A percentile compares a stretch with the other conserved stretches of the same genome.
These are phyloP conservation scores for Fabriciana adippe DNA, from an alignment of 2,888 invertebrate genomes.

Conservation along the genomic window DNA sequence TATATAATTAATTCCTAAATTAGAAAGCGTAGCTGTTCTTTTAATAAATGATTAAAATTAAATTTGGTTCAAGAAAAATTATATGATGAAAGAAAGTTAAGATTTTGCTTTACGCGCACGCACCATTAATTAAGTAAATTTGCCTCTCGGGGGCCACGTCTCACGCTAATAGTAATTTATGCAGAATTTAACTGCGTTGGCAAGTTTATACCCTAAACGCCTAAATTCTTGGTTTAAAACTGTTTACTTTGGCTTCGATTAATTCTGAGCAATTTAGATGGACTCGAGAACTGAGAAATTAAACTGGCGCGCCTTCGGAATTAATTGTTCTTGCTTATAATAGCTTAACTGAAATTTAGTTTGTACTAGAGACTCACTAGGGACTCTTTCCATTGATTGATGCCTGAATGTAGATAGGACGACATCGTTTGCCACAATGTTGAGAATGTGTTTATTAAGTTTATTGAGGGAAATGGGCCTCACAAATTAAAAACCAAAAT, in stretches of 20 bases:
- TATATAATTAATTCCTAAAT: slow-evolving; percentile 2
- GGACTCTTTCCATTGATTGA: too few species aligned
- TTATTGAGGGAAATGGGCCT: too few species aligned
- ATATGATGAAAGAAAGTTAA: slow-evolving; percentile 18
- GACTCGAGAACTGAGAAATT: slow-evolving; percentile 21
- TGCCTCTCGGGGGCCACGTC: slow-evolving; percentile 27
- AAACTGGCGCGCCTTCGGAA: slow-evolving; percentile 23
- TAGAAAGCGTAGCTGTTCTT: slow-evolving; percentile 12
- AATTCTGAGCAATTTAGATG: slow-evolving; percentile 24
- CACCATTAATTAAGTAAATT: slow-evolving; percentile 31
- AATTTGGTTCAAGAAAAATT: slow-evolving; percentile 8
- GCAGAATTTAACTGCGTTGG: slow-evolving; percentile 16
- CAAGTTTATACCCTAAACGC: slow-evolving; percentile 18
- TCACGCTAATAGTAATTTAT: slow-evolving; percentile 30
- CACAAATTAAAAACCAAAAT: too few species aligned
- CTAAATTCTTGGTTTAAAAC: slow-evolving; percentile 12
- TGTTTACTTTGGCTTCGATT: slow-evolving; percentile 5
- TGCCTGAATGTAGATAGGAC: too few species aligned
- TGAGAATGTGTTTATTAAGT: too few species aligned
- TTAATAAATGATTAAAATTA: background rate
- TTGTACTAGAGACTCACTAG: too few species aligned
- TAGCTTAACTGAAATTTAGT: too few species aligned
- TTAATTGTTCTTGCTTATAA: background rate
- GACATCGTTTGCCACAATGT: too few species aligned
- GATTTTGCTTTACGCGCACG: slow-evolving; percentile 15